Evolutionary conservation across 2,113 vertebrate species (phyloP), one percentile per base, ranked within the genome.

Genomic region (Chionodraco myersi): DNA sequence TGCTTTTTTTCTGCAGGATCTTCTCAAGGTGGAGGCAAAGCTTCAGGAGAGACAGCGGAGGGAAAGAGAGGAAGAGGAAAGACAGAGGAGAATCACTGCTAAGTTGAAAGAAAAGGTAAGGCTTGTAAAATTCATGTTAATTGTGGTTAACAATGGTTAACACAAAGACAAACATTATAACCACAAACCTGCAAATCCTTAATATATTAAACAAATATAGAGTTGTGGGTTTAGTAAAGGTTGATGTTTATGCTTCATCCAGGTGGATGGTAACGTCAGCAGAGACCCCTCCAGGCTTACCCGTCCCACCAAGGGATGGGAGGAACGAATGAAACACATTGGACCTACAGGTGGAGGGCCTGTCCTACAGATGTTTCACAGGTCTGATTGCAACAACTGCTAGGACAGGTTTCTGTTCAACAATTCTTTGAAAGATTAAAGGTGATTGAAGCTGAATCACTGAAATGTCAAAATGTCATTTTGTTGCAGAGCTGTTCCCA

Each of bases 91-190:
- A 81, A 63, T 96, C n/a, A 60, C 92, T 72, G 85, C 92, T 18
- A 95, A 93, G 74, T 77, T 98, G 34, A 98, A 95, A 89, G 93
- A 97, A 70, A 97, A 97, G 95, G 98, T 98, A 84, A 79, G 56
- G 3, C 16, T 16, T 45, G 12, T 9, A n/a, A 4, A 14, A n/a
- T 16, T 18, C 14, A 60, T 36, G 1, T 30, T 2, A 23, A 48
- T 14, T 21, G 13, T 61, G n/a, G n/a, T n/a, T n/a, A n/a, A n/a
- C n/a, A 54, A 47, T 44, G 15, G 10, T 18, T n/a, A 12, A 47
- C 14, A 62, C 16, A 59, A 41, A 30, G 18, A 6, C 23, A 15
- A 15, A 21, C 5, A 6, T 21, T 65, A 21, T 5, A 6, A 66
- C 18, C 13, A 53, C n/a, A 44, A n/a, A 57, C 8, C n/a, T 14